Percentiles rank a stretch among this genome's conserved stretches.
Evolutionary conservation across 2,797 vertebrate genomes (phyloP).

Genomic region (Pogonophryne albipinna): DNA sequence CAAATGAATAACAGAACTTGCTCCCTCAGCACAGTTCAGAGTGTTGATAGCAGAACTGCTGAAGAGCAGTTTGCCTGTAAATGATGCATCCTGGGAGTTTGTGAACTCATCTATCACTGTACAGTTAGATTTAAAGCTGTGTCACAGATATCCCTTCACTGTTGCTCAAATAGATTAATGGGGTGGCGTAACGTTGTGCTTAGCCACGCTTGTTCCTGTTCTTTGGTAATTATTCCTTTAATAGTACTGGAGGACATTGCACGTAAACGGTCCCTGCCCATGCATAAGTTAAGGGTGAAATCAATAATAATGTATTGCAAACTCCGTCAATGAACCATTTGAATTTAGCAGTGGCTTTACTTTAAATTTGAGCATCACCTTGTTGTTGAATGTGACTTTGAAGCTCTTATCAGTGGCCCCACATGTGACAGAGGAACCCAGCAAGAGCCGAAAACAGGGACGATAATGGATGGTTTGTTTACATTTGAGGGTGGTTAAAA

Average conservation of each 20-base stretch:
- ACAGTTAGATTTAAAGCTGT: slow-evolving; percentile 20
- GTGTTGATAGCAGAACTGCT: slow-evolving; percentile 50
- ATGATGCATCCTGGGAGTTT: slow-evolving; percentile 49
- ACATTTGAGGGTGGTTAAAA: slow-evolving; percentile 3
- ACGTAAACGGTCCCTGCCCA: slow-evolving; percentile 27
- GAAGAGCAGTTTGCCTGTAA: slow-evolving; percentile 54
- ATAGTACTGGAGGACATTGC: slow-evolving; percentile 31
- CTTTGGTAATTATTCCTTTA: slow-evolving; percentile 39
- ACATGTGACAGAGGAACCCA: slow-evolving; percentile 6
- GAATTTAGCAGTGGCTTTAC: slow-evolving; percentile 19
- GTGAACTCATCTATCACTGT: slow-evolving; percentile 38
- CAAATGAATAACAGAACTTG: slow-evolving; percentile 45
- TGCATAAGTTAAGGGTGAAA: slow-evolving; percentile 40
- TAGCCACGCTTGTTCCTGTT: slow-evolving; percentile 44
- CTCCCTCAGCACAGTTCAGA: slow-evolving; percentile 51
- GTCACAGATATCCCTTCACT: slow-evolving; percentile 24
- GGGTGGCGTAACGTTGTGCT: slow-evolving; percentile 39
- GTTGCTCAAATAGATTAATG: slow-evolving; percentile 70
- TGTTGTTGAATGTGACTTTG: slow-evolving; percentile 23
- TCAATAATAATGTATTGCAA: slow-evolving; percentile 51
- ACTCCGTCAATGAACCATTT: slow-evolving; percentile 27
- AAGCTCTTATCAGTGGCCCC: slow-evolving; percentile 29
- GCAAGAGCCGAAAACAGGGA: background rate
- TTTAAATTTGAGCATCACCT: slow-evolving; percentile 12
- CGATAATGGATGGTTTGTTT: background rate